phyloP scores from a whole-genome alignment of 2,888 invertebrate genomes.

The Sesia bembeciformis region DNA sequence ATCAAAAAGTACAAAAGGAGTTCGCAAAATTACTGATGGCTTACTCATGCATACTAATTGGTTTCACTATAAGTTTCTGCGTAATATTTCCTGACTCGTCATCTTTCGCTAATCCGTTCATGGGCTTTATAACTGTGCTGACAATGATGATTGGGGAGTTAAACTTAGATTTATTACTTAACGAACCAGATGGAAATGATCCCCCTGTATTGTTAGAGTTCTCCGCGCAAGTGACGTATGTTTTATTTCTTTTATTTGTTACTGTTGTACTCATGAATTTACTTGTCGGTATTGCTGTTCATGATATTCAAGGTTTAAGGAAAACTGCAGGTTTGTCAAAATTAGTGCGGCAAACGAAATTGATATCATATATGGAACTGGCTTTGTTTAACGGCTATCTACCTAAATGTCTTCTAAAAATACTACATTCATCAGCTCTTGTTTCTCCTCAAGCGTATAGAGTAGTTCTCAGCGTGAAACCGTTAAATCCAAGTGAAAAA shows the following conservation, averaged over 20 bases:
- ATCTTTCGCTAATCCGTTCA: conserved; percentile 88
- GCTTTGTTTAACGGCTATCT: conserved; percentile 86
- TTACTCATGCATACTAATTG: conserved; percentile 88
- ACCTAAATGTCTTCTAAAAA: conserved; percentile 82
- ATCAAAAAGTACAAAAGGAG: conserved; percentile 89
- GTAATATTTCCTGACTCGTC: conserved; percentile 89
- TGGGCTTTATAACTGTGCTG: conserved; percentile 87
- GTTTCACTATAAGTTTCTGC: conserved; percentile 91
- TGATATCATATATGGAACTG: conserved; percentile 89
- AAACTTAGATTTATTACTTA: conserved; percentile 83
- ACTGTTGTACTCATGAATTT: conserved; percentile 91
- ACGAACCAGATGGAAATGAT: conserved; percentile 84
- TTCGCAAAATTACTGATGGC: conserved; percentile 90
- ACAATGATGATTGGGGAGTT: conserved; percentile 94
- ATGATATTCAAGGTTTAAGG: conserved; percentile 89
- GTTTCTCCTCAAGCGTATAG: conserved; percentile 88
- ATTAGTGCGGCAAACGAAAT: conserved; percentile 87
- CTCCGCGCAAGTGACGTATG: conserved; percentile 87
- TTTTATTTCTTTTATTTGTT: conserved; percentile 86
- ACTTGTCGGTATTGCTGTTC: conserved; percentile 89
- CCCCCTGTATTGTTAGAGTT: conserved; percentile 84
- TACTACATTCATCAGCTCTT: conserved; percentile 84
- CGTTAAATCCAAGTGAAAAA: conserved; percentile 87
- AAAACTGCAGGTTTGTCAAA: conserved; percentile 90
- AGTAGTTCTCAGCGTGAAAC: conserved; percentile 87